Conservation (phyloP, 2,888 invertebrate genomes). For the Athripsodes cinereus region DNA sequence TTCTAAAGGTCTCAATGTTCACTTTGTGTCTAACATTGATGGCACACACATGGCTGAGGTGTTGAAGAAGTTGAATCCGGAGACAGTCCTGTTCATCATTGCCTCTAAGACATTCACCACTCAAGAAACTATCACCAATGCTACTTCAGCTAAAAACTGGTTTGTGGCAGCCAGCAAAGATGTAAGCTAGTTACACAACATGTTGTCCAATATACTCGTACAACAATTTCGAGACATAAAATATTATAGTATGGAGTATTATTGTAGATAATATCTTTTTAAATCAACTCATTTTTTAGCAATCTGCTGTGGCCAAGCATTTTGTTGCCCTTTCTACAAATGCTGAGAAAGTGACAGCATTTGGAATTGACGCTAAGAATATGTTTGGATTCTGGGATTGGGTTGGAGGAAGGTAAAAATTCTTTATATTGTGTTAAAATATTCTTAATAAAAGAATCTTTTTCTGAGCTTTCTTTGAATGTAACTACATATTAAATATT, state of each 20-base stretch:
- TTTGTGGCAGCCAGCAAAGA: conserved; percentile 80
- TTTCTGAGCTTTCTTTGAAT: too few species aligned
- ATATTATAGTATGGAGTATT: too few species aligned
- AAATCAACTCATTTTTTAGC: conserved; percentile 47
- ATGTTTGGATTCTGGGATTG: conserved; percentile 99
- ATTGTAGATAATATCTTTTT: too few species aligned
- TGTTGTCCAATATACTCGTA: conserved; percentile 18
- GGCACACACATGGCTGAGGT: conserved; percentile 97
- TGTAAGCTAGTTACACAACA: conserved; percentile 48
- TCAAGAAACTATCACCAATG: conserved; percentile 98
- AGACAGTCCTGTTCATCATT: conserved; percentile 95
- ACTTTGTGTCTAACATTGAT: conserved; percentile 99
- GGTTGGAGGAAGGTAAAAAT: conserved; percentile 88
- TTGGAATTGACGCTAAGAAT: conserved; percentile 94
- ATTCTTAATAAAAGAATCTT: too few species aligned
- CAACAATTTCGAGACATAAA: too few species aligned
- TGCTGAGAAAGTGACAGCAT: conserved; percentile 85
- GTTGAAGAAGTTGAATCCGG: conserved; percentile 81
- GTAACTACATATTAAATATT: too few species aligned
- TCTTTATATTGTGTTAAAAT: too few species aligned
- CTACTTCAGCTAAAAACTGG: conserved; percentile 96
- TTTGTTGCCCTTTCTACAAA: conserved; percentile 99
- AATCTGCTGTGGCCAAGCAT: conserved; percentile 85
- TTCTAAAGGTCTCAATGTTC: conserved; percentile 75
- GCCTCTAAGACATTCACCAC: conserved; percentile 99